A percentile compares a stretch with the other conserved stretches of the same genome.
Evolutionary conservation across 1,140 invertebrate species (phyloP).

Genomic region (Drosophila jambulina): DNA sequence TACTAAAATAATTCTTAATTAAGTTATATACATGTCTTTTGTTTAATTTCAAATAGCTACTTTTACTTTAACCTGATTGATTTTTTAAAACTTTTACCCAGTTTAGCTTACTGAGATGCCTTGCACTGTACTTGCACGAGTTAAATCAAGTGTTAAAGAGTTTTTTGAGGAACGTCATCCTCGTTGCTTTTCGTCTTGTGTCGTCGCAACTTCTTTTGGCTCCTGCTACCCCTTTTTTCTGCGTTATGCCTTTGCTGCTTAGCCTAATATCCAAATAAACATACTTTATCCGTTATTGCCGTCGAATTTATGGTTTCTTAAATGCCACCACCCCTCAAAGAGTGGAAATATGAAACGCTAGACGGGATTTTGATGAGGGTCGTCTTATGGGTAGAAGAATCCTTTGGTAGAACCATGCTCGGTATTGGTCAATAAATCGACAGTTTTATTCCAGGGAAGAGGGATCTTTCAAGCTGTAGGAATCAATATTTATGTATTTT

Average conservation of each 20-base stretch:
- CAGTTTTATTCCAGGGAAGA: slow-evolving; percentile 14
- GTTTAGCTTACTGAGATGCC: neutral
- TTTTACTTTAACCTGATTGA: too few species aligned
- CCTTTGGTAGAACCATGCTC: slow-evolving; percentile 15
- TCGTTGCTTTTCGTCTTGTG: slow-evolving; percentile 31
- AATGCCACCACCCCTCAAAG: slow-evolving; percentile 41
- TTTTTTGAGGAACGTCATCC: slow-evolving; percentile 55
- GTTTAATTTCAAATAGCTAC: too few species aligned
- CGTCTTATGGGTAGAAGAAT: slow-evolving; percentile 1
- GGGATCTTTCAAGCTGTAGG: neutral
- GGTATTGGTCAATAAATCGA: slow-evolving; percentile 32
- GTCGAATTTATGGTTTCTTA: slow-evolving; percentile 81
- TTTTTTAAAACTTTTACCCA: neutral
- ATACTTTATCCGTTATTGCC: slow-evolving; percentile 83
- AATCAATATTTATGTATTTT: neutral
- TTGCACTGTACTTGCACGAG: slow-evolving; percentile 32
- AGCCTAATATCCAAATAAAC: slow-evolving; percentile 82
- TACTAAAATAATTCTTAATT: too few species aligned
- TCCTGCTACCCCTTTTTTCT: slow-evolving; percentile 67
- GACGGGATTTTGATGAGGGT: slow-evolving; percentile 72
- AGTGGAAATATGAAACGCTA: slow-evolving; percentile 61
- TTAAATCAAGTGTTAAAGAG: slow-evolving; percentile 83
- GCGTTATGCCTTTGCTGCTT: slow-evolving; percentile 53
- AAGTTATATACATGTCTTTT: too few species aligned
- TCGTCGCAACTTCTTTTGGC: slow-evolving; percentile 42